phyloP scores from a whole-genome alignment of 2,888 invertebrate genomes.

The Eupithecia centaureata region DNA sequence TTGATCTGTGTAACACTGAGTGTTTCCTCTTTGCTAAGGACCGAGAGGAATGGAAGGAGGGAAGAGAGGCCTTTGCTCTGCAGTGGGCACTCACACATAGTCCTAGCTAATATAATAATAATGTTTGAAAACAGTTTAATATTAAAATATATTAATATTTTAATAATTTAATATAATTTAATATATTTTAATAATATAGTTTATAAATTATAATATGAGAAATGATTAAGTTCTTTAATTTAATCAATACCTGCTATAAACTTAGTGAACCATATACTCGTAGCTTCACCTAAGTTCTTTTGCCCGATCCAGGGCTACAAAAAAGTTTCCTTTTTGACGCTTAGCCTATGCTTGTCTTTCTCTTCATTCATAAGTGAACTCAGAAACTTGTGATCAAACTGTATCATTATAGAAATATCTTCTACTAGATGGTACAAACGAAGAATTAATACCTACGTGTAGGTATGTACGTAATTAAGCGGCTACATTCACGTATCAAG shows the following conservation, averaged over 20 bases:
- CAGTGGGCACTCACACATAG: too few relatives aligned
- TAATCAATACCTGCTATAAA: not conserved
- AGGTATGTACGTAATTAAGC: conserved; percentile 4
- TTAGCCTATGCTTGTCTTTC: not conserved
- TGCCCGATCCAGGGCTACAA: not conserved
- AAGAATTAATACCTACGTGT: conserved; percentile 18
- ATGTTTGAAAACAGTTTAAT: not conserved
- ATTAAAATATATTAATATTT: too few relatives aligned
- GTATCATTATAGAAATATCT: not conserved
- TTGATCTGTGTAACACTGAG: too few relatives aligned
- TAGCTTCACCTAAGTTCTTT: not conserved
- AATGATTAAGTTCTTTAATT: too few relatives aligned
- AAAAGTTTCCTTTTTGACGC: not conserved
- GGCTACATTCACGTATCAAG: conserved; percentile 20
- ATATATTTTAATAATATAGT: not conserved
- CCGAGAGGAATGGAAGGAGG: too few relatives aligned
- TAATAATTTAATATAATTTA: not conserved
- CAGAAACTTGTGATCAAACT: not conserved
- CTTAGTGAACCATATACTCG: not conserved
- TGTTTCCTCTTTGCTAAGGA: too few relatives aligned
- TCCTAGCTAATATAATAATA: too few relatives aligned
- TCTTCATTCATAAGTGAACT: not conserved
- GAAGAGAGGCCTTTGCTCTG: too few relatives aligned
- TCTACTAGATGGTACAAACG: not conserved
- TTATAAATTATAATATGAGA: too few relatives aligned